Conservation (phyloP, 2,797 vertebrate species). For the Tauraco hartlaubi region DNA sequence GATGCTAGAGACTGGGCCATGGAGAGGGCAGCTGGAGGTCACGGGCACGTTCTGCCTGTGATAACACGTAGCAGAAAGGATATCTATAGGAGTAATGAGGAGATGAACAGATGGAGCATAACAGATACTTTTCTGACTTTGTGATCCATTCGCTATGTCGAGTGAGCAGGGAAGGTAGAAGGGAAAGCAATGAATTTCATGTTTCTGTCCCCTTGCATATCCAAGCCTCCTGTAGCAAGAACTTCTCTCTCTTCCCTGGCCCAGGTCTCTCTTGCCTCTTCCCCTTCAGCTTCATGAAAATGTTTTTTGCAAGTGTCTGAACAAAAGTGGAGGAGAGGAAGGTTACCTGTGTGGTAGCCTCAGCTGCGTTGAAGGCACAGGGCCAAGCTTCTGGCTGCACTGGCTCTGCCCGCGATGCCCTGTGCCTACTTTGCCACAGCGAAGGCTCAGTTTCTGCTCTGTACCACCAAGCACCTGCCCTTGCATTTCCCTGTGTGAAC, state of each 20-base stretch:
- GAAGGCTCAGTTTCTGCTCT: background rate
- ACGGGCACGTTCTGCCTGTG: background rate
- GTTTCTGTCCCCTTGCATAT: background rate
- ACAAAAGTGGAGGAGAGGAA: background rate
- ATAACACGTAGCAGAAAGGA: background rate
- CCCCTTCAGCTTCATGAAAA: background rate
- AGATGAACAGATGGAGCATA: background rate
- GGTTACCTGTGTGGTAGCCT: background rate
- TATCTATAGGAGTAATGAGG: background rate
- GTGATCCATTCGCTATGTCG: rapidly evolving
- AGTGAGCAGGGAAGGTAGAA: background rate
- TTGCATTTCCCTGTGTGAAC: background rate
- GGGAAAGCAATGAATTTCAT: background rate
- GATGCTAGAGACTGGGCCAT: background rate
- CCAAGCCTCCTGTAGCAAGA: background rate
- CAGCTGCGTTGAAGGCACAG: background rate
- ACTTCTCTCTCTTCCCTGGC: background rate
- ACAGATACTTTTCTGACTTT: background rate
- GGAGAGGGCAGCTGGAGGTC: background rate
- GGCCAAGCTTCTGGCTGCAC: background rate
- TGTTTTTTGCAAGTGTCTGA: background rate
- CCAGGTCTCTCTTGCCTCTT: background rate
- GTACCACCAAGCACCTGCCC: rapidly evolving
- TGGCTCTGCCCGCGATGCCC: background rate
- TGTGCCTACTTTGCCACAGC: rapidly evolving